Evolutionary conservation across 37 sponge, comb jelly and placozoan genomes (phyloP), one percentile per base, ranked within the genome.

Genomic region (Theonella swinhoei): DNA sequence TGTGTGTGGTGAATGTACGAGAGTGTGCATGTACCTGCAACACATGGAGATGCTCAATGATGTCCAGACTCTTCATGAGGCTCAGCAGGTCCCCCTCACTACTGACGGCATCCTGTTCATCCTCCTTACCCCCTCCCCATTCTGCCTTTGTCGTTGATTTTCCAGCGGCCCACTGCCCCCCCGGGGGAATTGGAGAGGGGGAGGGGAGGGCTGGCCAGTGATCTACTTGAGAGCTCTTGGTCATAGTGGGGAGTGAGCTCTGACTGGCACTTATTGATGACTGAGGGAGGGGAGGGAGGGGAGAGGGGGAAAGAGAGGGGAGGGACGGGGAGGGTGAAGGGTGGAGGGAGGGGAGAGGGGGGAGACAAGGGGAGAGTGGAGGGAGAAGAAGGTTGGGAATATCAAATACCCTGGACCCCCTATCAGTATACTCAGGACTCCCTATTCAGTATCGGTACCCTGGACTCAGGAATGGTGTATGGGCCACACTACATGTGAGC

Each of bases 1-100:
- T n/a, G n/a, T n/a, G n/a, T n/a, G n/a, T n/a, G n/a, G n/a, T n/a
- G n/a, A n/a, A n/a, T n/a, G n/a, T n/a, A n/a, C n/a, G n/a, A n/a
- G n/a, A n/a, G n/a, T n/a, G n/a, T n/a, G n/a, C n/a, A n/a, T 61
- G 2, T 60, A 89, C 89, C 89, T 83, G 69, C 28, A 89, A 73
- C 20, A 66, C 70, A 4, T 47, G 84, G 5, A 89, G 39, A 54
- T 89, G 89, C 32, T 89, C 89, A 7, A 74, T 42, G 34, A 89
- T 89, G 68, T 89, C 84, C 67, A 89, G 58, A 42, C 84, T 83
- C 67, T 78, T 89, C 89, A 89, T 78, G 4, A 89, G 65, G 23
- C 83, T 73, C 20, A 58, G 64, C n/a, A 89, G 68, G 26, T 83
- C 89, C 1, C 37, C 62, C 0, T 14, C 39, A 28, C 79, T n/a